Percentiles rank a stretch among this genome's conserved stretches.
These are phyloP conservation scores for Sylvilagus floridanus DNA, from an alignment of 2,797 vertebrate species.

Conservation along the genomic window DNA sequence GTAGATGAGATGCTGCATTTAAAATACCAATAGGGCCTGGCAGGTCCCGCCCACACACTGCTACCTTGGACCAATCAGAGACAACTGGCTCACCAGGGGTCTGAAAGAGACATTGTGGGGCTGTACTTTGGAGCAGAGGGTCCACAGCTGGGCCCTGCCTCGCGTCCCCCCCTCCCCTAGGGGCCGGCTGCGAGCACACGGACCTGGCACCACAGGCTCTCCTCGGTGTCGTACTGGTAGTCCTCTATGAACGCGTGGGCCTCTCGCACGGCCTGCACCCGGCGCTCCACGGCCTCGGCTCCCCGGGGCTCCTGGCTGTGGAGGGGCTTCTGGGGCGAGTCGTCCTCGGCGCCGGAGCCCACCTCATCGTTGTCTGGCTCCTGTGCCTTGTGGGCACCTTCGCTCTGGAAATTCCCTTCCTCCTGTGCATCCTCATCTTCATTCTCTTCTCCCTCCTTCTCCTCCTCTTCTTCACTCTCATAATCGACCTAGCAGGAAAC, in stretches of 20 bases:
- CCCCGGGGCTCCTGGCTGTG: not conserved
- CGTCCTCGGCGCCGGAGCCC: constrained; percentile 60
- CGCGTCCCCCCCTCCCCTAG: no score
- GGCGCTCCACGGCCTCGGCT: constrained; percentile 72
- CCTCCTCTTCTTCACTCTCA: constrained; percentile 93
- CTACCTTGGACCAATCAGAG: not conserved
- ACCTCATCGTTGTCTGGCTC: constrained; percentile 55
- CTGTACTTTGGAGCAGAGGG: not conserved
- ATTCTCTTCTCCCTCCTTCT: constrained; percentile 60
- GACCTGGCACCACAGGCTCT: constrained; percentile 96
- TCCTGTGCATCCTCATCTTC: constrained; percentile 82
- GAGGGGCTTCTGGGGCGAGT: constrained; percentile 49
- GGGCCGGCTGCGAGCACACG: constrained; percentile 1
- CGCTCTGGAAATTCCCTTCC: constrained; percentile 35
- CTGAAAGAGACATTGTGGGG: not conserved
- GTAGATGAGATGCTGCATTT: rapidly evolving
- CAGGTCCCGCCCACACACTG: not conserved
- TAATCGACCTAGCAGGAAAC: constrained; percentile 93
- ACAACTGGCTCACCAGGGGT: not conserved
- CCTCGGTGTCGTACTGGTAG: constrained; percentile 91
- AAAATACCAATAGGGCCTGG: not conserved
- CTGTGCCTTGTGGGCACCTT: not conserved
- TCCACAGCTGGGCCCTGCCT: not conserved
- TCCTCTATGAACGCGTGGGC: constrained; percentile 88
- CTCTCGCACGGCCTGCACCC: constrained; percentile 90